These are phyloP conservation scores for Petrocephalus schoutedeni DNA, from an alignment of 2,797 vertebrate species.

Conservation along the genomic window DNA sequence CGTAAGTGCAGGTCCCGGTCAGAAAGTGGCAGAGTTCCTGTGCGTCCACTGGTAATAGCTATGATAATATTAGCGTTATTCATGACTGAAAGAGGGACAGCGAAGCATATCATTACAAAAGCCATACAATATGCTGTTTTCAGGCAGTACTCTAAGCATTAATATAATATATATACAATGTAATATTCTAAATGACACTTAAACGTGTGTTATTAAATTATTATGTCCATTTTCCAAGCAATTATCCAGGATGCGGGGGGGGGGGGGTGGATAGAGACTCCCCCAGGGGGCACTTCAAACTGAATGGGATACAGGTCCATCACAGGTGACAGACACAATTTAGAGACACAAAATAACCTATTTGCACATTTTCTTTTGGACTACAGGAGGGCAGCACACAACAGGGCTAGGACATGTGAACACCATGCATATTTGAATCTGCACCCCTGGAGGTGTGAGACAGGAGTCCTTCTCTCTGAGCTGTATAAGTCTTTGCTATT, in stretches of 20 bases:
- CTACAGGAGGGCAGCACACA: not conserved
- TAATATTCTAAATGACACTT: slow-evolving; percentile 10
- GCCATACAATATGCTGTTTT: not conserved
- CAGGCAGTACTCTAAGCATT: not conserved
- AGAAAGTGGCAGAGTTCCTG: not conserved
- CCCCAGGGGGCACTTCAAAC: not conserved
- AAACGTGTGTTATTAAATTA: not conserved
- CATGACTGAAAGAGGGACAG: not conserved
- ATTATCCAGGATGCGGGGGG: not conserved
- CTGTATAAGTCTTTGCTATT: not conserved
- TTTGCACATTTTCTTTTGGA: not conserved
- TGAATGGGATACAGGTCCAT: not conserved
- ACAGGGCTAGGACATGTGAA: not conserved
- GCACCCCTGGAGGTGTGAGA: not conserved
- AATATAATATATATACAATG: not conserved
- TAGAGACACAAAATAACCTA: not conserved
- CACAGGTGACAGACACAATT: not conserved
- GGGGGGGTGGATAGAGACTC: not conserved
- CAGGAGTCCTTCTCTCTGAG: not conserved
- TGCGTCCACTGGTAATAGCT: not conserved
- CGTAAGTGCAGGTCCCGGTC: not conserved
- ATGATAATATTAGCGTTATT: not conserved
- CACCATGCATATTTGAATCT: not conserved
- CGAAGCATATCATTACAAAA: not conserved
- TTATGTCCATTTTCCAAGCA: not conserved